Conservation (phyloP, 2,888 invertebrate species). For the Pyrrhia umbra region DNA sequence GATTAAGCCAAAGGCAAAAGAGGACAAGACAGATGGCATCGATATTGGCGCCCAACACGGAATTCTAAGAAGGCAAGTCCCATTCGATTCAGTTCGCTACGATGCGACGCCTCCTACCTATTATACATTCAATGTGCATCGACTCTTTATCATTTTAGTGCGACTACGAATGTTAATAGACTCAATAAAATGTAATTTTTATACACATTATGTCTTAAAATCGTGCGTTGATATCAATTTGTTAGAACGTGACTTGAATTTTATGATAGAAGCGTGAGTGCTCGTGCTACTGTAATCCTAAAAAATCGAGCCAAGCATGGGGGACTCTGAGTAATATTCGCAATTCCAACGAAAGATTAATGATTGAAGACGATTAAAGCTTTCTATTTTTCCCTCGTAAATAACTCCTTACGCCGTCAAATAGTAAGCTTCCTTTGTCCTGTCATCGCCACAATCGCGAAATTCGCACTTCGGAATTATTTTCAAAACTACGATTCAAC, state of each 20-base stretch:
- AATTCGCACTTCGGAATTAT: no score
- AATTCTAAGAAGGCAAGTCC: slow-evolving; percentile 64
- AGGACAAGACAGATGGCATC: slow-evolving; percentile 47
- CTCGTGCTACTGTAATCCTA: slow-evolving; percentile 55
- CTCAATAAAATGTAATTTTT: slow-evolving; percentile 76
- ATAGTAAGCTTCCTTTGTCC: background rate
- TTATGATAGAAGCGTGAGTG: slow-evolving; percentile 67
- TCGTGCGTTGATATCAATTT: slow-evolving; percentile 84
- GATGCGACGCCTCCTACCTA: slow-evolving; percentile 49
- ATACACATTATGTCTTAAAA: slow-evolving; percentile 82
- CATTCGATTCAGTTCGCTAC: slow-evolving; percentile 57
- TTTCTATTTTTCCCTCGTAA: slow-evolving; percentile 8
- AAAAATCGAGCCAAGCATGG: slow-evolving; percentile 36
- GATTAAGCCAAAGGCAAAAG: slow-evolving; percentile 51
- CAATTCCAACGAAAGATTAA: slow-evolving; percentile 17
- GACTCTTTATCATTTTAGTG: slow-evolving; percentile 75
- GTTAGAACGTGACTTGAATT: slow-evolving; percentile 77
- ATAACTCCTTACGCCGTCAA: background rate
- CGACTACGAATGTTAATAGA: slow-evolving; percentile 73
- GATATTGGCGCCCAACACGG: slow-evolving; percentile 60
- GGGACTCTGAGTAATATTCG: slow-evolving; percentile 28
- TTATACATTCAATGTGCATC: slow-evolving; percentile 71
- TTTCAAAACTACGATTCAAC: no score
- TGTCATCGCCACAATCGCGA: no score
- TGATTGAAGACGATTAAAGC: slow-evolving; percentile 10